A percentile compares a stretch with the other conserved stretches of the same genome.
Conservation (phyloP, 2,888 invertebrate species). For the Drosophila gaucha region DNA sequence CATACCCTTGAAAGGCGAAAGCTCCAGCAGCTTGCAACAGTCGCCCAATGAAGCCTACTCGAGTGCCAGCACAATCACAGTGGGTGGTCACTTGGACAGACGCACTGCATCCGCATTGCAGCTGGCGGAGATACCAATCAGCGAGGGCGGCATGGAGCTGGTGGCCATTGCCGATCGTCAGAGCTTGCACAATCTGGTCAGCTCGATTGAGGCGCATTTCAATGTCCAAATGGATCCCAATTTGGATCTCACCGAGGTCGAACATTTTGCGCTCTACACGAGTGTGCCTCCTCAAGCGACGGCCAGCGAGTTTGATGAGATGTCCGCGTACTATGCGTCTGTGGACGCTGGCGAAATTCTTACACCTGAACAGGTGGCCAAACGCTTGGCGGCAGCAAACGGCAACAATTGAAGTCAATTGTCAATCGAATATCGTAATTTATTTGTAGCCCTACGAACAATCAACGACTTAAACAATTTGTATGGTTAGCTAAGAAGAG, state of each 20-base stretch:
- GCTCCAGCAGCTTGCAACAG: constrained; percentile 85
- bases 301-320: constrained; percentile 94
- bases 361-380: constrained; percentile 84
- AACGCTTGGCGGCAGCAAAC: constrained; percentile 81
- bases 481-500: too few relatives aligned
- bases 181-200: constrained; percentile 83
- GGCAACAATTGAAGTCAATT: constrained; percentile 47
- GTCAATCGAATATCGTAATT: neutral
- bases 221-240: constrained; percentile 85
- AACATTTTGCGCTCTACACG: constrained; percentile 94
- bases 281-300: constrained; percentile 94
- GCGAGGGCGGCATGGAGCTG: constrained; percentile 86
- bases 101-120: constrained; percentile 84
- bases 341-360: constrained; percentile 91
- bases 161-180: constrained; percentile 86
- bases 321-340: constrained; percentile 93
- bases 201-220: constrained; percentile 83
- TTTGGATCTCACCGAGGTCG: constrained; percentile 92
- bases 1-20: constrained; percentile 88
- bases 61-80: constrained; percentile 83
- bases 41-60: constrained; percentile 84
- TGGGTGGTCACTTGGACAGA: constrained; percentile 83
- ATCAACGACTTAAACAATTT: neutral
- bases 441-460: neutral
- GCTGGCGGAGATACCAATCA: constrained; percentile 84